Percentiles rank a stretch among this genome's conserved stretches.
phyloP scores from a whole-genome alignment of 2,797 vertebrate species.

The Crax fasciolata region DNA sequence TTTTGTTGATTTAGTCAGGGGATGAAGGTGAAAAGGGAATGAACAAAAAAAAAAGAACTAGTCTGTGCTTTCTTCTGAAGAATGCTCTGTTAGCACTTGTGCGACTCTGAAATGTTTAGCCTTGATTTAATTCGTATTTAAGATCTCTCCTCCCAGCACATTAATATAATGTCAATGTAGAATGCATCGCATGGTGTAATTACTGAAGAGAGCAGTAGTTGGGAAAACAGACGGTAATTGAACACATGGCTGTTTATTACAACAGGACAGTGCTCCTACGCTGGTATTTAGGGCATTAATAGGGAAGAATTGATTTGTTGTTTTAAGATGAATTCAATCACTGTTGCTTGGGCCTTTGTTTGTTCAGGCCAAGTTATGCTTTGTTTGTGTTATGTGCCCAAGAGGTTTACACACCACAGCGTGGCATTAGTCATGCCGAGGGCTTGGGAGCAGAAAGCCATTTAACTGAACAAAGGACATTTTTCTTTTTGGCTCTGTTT shows the following conservation, averaged over 20 bases:
- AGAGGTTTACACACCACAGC: conserved; percentile 66
- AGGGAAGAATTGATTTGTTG: conserved; percentile 79
- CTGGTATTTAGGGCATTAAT: conserved; percentile 77
- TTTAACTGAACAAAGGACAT: conserved; percentile 60
- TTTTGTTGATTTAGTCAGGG: conserved; percentile 49
- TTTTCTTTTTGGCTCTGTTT: conserved; percentile 71
- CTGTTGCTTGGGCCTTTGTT: conserved; percentile 75
- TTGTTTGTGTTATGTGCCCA: conserved; percentile 78
- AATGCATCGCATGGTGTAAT: conserved; percentile 72
- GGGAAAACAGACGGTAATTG: conserved; percentile 74
- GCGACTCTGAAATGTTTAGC: conserved; percentile 66
- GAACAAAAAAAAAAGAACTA: neutral
- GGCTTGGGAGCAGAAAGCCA: conserved; percentile 57
- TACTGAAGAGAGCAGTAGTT: conserved; percentile 74
- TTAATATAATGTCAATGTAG: conserved; percentile 78
- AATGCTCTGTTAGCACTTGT: conserved; percentile 33
- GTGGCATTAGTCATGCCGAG: conserved; percentile 73
- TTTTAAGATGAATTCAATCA: conserved; percentile 81
- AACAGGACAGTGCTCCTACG: conserved; percentile 73
- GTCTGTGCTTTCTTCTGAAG: conserved; percentile 36
- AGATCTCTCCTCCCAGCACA: conserved; percentile 73
- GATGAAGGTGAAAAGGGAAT: conserved; percentile 20
- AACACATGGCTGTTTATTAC: conserved; percentile 76
- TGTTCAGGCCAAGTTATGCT: conserved; percentile 77
- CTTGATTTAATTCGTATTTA: conserved; percentile 76